These are phyloP conservation scores for Clarias platycephalus DNA, from an alignment of 2,797 vertebrate species.

Conservation along the genomic window DNA sequence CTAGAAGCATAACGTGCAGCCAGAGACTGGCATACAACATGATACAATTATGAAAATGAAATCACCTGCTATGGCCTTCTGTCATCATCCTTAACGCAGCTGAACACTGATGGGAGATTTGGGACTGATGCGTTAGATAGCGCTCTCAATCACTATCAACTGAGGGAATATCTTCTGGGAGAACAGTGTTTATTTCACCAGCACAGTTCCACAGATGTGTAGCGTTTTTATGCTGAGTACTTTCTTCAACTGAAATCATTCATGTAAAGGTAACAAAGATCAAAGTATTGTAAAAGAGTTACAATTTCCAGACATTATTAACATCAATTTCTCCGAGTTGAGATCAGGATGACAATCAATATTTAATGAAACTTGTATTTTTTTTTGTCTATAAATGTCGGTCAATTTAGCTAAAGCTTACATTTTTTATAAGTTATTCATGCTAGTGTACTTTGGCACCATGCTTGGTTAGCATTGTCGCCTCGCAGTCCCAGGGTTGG, in stretches of 20 bases:
- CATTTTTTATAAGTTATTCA: neutral
- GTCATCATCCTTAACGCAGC: conserved; percentile 9
- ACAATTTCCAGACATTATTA: conserved; percentile 55
- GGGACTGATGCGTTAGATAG: neutral
- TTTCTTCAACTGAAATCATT: neutral
- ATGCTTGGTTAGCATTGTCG: too few species aligned
- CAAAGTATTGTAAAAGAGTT: conserved; percentile 68
- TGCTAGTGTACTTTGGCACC: too few species aligned
- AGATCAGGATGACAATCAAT: neutral
- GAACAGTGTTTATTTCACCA: neutral
- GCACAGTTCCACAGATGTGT: neutral
- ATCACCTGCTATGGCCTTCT: conserved; percentile 38
- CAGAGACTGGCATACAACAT: neutral
- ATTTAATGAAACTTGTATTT: neutral
- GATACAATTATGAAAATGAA: neutral
- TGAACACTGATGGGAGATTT: neutral
- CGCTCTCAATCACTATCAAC: neutral
- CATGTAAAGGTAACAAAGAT: conserved; percentile 66
- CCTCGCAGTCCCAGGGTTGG: too few species aligned
- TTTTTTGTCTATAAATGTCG: neutral
- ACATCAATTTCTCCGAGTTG: neutral
- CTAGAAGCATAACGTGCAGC: neutral
- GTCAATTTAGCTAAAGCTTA: neutral
- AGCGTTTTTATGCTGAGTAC: neutral
- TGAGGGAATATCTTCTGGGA: neutral